Conservation (phyloP, 1,140 invertebrate species). For the Tetranychus cinnabarinus region DNA sequence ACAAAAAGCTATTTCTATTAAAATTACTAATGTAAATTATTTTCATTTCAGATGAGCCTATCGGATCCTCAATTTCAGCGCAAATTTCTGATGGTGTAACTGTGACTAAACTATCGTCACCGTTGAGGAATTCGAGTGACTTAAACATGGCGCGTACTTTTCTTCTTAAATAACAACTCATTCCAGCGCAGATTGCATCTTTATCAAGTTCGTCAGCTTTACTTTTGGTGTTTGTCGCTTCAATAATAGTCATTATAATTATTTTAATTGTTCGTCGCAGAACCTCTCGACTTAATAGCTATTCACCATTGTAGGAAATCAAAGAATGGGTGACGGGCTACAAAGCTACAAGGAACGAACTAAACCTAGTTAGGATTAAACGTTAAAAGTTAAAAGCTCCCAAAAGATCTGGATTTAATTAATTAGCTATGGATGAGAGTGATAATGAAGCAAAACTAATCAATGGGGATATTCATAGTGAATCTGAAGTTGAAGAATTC, state of each 20-base stretch:
- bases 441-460: neutral
- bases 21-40: too few relatives aligned
- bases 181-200: neutral
- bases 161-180: neutral
- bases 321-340: too few relatives aligned
- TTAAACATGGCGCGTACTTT: too few relatives aligned
- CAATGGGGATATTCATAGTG: neutral
- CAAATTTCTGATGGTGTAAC: too few relatives aligned
- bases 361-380: neutral
- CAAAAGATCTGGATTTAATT: neutral
- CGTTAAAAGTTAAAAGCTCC: neutral
- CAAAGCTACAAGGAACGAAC: neutral
- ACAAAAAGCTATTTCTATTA: too few relatives aligned
- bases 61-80: too few relatives aligned
- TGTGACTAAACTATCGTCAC: too few relatives aligned
- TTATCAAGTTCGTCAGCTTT: neutral
- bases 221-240: neutral
- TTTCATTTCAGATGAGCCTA: too few relatives aligned
- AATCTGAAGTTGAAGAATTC: conserved; percentile 2
- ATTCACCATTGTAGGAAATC: neutral
- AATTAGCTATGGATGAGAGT: neutral
- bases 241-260: neutral
- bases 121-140: too few relatives aligned
- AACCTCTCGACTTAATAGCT: neutral
- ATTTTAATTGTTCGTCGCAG: neutral